Evolutionary conservation across 1,140 invertebrate species (phyloP).

Genomic region (Rhyzopertha dominica): DNA sequence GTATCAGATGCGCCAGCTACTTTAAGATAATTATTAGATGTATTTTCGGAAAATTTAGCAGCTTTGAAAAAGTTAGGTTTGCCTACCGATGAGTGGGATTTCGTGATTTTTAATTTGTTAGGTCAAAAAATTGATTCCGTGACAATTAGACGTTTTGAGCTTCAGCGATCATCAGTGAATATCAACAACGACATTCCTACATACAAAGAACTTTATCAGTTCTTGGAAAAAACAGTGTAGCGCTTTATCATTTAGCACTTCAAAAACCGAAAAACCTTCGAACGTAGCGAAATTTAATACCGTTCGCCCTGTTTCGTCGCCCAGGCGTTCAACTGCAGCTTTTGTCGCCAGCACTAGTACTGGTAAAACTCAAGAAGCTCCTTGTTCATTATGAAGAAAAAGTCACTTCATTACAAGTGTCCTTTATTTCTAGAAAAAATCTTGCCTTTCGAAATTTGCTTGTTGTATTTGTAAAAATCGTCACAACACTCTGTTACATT

Average conservation of each 20-base stretch:
- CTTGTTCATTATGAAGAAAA: too few species aligned
- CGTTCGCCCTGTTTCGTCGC: too few species aligned
- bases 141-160: slow-evolving; percentile 1
- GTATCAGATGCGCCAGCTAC: not conserved
- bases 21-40: slow-evolving; percentile 2
- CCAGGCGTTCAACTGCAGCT: too few species aligned
- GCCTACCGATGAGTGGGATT: slow-evolving; percentile 4
- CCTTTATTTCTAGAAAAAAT: too few species aligned
- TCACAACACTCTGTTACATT: too few species aligned
- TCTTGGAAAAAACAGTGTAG: not conserved
- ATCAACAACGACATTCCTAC: not conserved
- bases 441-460: too few species aligned
- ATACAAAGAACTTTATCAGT: not conserved
- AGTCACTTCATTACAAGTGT: not conserved
- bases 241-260: not conserved
- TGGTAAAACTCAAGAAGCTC: too few species aligned
- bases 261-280: not conserved
- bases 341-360: too few species aligned
- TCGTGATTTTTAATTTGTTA: not conserved
- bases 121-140: not conserved
- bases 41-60: slow-evolving; percentile 2
- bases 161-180: not conserved
- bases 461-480: too few species aligned
- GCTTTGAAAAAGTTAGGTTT: slow-evolving; percentile 5
- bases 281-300: too few species aligned